phyloP scores from a whole-genome alignment of 1,140 invertebrate genomes.

The Neuroterus valhalla region DNA sequence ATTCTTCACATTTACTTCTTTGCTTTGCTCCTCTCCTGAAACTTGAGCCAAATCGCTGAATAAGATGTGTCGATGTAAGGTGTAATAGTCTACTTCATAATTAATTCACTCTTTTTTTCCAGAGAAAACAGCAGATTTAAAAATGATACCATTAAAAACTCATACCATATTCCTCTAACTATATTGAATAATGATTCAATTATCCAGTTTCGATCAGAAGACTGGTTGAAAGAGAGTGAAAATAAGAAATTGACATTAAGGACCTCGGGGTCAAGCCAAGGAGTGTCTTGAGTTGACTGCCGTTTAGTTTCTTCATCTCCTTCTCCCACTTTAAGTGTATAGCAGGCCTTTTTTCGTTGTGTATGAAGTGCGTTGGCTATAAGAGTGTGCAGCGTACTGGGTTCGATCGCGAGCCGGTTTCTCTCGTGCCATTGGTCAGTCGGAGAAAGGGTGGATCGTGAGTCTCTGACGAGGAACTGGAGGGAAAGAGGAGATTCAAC shows the following conservation, averaged over 20 bases:
- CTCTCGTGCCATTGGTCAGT: constrained; percentile 56
- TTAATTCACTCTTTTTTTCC: background rate
- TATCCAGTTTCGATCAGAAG: background rate
- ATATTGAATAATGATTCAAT: background rate
- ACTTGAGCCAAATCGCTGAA: background rate
- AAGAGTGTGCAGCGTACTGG: constrained; percentile 46
- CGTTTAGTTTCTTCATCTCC: constrained; percentile 46
- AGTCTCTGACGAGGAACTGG: constrained; percentile 40
- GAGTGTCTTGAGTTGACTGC: constrained; percentile 49
- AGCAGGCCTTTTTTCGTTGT: constrained; percentile 36
- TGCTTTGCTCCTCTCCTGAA: constrained; percentile 31
- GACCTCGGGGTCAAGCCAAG: constrained; percentile 61
- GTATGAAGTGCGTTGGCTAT: constrained; percentile 44
- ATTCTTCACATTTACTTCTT: constrained; percentile 12
- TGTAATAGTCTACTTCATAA: constrained; percentile 3
- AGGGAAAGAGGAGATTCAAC: constrained; percentile 43
- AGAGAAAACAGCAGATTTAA: background rate
- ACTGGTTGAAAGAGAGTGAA: background rate
- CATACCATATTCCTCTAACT: too few species aligned
- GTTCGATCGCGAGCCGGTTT: constrained; percentile 56
- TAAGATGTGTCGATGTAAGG: constrained; percentile 18
- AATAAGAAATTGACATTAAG: constrained; percentile 68
- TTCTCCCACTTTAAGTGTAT: constrained; percentile 46
- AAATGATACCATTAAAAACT: too few species aligned
- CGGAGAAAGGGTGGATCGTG: constrained; percentile 32